These are phyloP conservation scores for Dendroctonus ponderosae DNA, from an alignment of 1,140 invertebrate genomes.

Conservation along the genomic window DNA sequence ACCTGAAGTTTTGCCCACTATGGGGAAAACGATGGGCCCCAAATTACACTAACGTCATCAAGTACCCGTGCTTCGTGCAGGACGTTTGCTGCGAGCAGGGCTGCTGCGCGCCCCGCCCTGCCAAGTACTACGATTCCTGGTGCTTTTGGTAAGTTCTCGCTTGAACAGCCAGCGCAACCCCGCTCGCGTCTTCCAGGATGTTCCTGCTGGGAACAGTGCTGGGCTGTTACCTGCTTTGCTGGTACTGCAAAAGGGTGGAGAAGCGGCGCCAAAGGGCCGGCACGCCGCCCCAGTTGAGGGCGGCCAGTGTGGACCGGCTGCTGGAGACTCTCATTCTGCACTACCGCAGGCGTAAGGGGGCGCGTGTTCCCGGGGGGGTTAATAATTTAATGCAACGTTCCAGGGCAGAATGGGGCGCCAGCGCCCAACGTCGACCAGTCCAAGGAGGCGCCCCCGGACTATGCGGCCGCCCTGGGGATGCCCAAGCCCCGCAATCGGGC, in stretches of 20 bases:
- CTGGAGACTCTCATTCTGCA: constrained; percentile 9
- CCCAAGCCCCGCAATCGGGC: no score
- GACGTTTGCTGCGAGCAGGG: constrained; percentile 12
- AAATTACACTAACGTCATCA: no score
- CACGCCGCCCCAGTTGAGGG: neutral
- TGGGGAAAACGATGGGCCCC: no score
- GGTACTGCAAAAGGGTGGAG: constrained; percentile 24
- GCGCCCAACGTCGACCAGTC: no score
- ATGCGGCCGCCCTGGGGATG: no score
- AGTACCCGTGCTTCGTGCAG: neutral
- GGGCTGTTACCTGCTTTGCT: constrained; percentile 11
- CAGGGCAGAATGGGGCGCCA: no score
- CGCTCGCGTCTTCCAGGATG: constrained; percentile 2
- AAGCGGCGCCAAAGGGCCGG: constrained; percentile 10
- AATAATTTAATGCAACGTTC: neutral
- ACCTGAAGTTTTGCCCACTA: no score
- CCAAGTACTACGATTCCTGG: constrained; percentile 9
- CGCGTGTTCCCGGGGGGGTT: neutral
- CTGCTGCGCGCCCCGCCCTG: neutral
- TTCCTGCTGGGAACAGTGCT: constrained; percentile 12
- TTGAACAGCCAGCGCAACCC: neutral
- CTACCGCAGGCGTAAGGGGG: constrained; percentile 12
- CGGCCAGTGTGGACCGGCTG: constrained; percentile 15
- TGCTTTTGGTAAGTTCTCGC: constrained; percentile 7
- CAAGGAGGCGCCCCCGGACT: no score